These are phyloP conservation scores for Colletes gigas DNA, from an alignment of 1,140 invertebrate species.

Conservation along the genomic window DNA sequence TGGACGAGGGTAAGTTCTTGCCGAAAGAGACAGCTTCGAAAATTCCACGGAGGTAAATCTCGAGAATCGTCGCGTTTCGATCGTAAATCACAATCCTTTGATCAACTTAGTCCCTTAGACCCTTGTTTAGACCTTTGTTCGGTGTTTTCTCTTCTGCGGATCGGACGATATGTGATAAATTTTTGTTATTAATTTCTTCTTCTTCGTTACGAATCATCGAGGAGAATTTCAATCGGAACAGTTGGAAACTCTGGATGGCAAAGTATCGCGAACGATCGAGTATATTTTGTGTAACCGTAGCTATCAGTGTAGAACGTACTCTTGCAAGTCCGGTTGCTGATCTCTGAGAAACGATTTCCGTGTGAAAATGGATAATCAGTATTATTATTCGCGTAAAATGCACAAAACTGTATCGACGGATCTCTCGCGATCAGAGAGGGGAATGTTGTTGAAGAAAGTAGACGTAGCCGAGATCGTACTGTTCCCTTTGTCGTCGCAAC, in stretches of 20 bases:
- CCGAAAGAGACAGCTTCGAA: background rate
- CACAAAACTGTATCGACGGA: background rate
- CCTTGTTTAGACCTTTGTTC: background rate
- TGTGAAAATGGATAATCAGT: constrained; percentile 19
- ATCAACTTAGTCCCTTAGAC: background rate
- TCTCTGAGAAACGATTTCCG: background rate
- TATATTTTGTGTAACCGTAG: background rate
- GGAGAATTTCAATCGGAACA: too few species aligned
- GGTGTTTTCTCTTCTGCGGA: background rate
- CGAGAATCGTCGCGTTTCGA: background rate
- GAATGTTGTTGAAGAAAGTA: background rate
- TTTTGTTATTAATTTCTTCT: background rate
- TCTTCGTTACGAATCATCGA: background rate
- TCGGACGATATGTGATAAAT: background rate
- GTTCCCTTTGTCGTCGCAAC: background rate
- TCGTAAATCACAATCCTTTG: background rate
- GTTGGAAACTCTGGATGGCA: background rate
- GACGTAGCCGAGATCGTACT: background rate
- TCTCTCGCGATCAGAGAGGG: background rate
- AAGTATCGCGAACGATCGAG: background rate
- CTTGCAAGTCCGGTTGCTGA: background rate
- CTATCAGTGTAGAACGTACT: background rate
- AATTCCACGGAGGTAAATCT: background rate
- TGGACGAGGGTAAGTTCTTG: too few species aligned
- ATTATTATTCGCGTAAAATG: constrained; percentile 21